Evolutionary conservation across 2,888 invertebrate genomes (phyloP).

Genomic region (Sinopyrophorus schimmeli): DNA sequence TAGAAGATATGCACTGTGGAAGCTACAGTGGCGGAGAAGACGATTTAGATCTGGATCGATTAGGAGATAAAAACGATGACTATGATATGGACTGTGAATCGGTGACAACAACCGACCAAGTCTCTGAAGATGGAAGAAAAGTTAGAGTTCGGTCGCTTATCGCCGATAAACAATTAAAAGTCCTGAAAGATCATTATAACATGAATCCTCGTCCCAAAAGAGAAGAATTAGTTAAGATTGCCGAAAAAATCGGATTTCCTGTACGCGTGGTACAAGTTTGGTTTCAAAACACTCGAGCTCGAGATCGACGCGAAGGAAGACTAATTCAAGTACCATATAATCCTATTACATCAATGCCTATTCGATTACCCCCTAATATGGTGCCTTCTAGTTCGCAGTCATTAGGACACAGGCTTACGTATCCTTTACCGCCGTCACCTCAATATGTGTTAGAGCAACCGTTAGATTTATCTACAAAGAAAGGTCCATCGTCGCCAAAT

Average conservation of each 20-base stretch:
- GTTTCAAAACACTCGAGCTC: conserved; percentile 94
- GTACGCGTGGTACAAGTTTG: conserved; percentile 89
- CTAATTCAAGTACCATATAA: conserved; percentile 57
- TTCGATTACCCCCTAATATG: conserved; percentile 37
- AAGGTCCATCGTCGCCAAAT: conserved; percentile 61
- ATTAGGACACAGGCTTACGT: conserved; percentile 33
- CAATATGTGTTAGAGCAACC: conserved; percentile 70
- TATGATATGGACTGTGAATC: conserved; percentile 62
- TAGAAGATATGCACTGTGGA: conserved; percentile 60
- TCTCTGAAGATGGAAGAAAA: conserved; percentile 67
- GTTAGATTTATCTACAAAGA: conserved; percentile 87
- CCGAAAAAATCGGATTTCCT: conserved; percentile 73
- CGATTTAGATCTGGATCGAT: conserved; percentile 56
- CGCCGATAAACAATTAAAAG: conserved; percentile 89
- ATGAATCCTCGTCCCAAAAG: conserved; percentile 91
- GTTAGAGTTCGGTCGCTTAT: conserved; percentile 92
- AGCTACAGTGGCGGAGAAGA: conserved; percentile 66
- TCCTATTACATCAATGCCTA: conserved; percentile 43
- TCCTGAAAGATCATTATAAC: conserved; percentile 87
- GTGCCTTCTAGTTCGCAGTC: conserved; percentile 48
- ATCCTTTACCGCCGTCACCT: conserved; percentile 34
- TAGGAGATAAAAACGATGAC: conserved; percentile 58
- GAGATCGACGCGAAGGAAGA: conserved; percentile 75
- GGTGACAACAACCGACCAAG: conserved; percentile 54
- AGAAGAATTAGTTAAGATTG: conserved; percentile 89